Conservation (phyloP, 2,888 invertebrate genomes). For the Germaria angustata region DNA sequence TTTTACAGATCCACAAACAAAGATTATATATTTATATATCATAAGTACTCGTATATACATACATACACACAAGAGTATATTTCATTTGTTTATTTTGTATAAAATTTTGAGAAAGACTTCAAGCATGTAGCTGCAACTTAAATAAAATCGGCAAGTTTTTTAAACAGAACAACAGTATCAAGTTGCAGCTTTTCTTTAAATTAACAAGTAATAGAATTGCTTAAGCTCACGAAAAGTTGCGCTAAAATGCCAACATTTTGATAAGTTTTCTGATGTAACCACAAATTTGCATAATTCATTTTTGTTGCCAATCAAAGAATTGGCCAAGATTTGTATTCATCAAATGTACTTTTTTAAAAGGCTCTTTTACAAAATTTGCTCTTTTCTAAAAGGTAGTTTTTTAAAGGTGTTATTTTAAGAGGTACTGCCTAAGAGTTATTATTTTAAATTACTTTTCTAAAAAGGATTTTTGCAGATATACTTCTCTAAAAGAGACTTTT, state of each 20-base stretch:
- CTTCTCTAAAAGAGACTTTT: not conserved
- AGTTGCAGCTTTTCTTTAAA: constrained; percentile 29
- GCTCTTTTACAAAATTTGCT: no score
- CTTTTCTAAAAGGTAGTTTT: no score
- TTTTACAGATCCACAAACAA: no score
- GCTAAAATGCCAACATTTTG: constrained; percentile 3
- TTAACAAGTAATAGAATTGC: constrained; percentile 3
- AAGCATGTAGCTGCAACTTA: not conserved
- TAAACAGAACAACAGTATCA: constrained; percentile 56
- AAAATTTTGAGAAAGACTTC: not conserved
- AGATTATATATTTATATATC: no score
- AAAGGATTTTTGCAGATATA: not conserved
- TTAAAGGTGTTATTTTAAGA: no score
- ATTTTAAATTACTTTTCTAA: no score
- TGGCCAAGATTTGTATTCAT: no score
- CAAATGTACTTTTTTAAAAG: no score
- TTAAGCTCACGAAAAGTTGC: constrained; percentile 1
- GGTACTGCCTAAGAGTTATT: no score
- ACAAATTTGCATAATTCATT: constrained; percentile 9
- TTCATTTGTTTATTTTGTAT: no score
- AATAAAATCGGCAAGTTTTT: constrained; percentile 9
- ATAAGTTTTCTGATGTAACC: not conserved
- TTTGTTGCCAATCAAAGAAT: not conserved
- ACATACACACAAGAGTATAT: no score
- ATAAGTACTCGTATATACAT: no score